Base-by-base conservation (phyloP, 1,140 invertebrate species). In the Bombus confusus region DNA sequence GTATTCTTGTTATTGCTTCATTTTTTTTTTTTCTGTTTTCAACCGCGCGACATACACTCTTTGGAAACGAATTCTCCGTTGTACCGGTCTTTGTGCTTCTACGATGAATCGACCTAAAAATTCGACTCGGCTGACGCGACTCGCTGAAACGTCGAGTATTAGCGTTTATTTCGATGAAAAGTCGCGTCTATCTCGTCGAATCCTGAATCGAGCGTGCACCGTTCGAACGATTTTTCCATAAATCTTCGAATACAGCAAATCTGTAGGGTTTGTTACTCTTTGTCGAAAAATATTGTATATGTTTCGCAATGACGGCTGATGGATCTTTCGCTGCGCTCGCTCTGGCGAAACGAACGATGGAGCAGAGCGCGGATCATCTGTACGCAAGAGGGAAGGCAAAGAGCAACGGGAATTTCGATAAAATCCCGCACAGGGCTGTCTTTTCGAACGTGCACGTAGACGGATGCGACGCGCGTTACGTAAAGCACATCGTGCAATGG, bases 401-500 rank as follows among this genome's bases (percentile, higher is more conserved):
- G 9, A 8, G 34, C 12, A 59, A 59, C 28, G 47, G 18, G 37
- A 83, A 68, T 68, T 83, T 68, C 39, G 73, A 39, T 52, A 39
- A 76, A 68, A 83, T 83, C 43, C 31, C 39, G 12, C 18, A 3
- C 3, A 2, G 13, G 13, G 62, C 18, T 43, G 34, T 0, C 3
- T 12, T 4, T 18, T 9, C 31, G 39, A 68, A 15, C 9, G 25
- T 25, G 22, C 37, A 22, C 1, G 57, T 25, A 41, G 15, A 68
- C 31, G 62, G 18, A 22, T 39, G 28, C 68, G 25, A 39, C 68
- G 25, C 47, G 34, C 47, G 15, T 47, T n/a, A 76, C 41, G 80
- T 80, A 76, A 86, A 87, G 31, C 62, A 81, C 82, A 78, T 52
- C 79, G 52, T 77, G 41, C 41, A 68, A 72, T 59, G 83, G 66